phyloP scores from a whole-genome alignment of 2,797 vertebrate species.

The Trachops cirrhosus region DNA sequence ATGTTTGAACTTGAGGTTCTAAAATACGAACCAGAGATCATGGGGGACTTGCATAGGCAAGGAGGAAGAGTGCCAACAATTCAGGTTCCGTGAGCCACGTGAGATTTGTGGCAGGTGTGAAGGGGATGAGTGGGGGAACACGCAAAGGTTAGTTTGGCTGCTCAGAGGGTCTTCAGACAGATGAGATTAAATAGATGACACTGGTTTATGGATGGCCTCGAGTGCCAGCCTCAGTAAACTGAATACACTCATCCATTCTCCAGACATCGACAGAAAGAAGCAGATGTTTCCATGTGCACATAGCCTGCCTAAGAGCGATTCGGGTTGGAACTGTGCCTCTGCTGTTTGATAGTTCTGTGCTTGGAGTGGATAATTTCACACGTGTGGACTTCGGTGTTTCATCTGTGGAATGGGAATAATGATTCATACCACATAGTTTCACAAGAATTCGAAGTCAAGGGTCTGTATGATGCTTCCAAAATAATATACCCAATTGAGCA shows the following conservation, averaged over 20 bases:
- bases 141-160: background rate
- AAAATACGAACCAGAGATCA: background rate
- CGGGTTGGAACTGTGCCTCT: background rate
- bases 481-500: background rate
- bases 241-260: background rate
- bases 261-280: background rate
- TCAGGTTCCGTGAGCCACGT: background rate
- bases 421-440: background rate
- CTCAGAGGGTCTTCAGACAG: background rate
- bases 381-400: background rate
- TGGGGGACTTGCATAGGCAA: background rate
- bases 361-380: background rate
- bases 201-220: background rate
- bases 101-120: background rate
- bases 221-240: background rate
- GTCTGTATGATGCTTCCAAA: background rate
- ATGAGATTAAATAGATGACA: background rate
- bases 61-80: background rate
- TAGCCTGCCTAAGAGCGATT: background rate
- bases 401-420: background rate
- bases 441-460: background rate
- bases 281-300: background rate
- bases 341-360: background rate
- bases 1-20: background rate
- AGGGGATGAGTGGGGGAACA: background rate